Evolutionary conservation across 2,113 vertebrate genomes (phyloP).

Genomic region (crab-eating macaque (Macaca fascicularis)): T2T-MFA8v1.1 NC_088384.1:91840501-91841000

Average conservation of each 20-base stretch:
- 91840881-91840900: not conserved
- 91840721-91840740: not conserved
- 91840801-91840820: not conserved
- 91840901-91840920: not conserved
- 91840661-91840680: not conserved
- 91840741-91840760: conserved; percentile 37
- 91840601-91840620: not conserved
- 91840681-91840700: not conserved
- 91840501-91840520: not conserved
- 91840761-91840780: not conserved
- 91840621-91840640: not conserved
- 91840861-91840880: not conserved
- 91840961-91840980: too few species aligned
- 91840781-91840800: not conserved
- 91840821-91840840: not conserved
- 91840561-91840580: not conserved
- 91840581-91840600: not conserved
- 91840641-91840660: not conserved
- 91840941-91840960: not conserved
- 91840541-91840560: not conserved
- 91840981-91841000: too few species aligned
- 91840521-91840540: not conserved
- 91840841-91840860: not conserved
- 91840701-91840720: not conserved
- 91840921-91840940: conserved; percentile 39